phyloP scores from a whole-genome alignment of 2,797 vertebrate genomes.

The Schizopygopsis pylzovi region DNA sequence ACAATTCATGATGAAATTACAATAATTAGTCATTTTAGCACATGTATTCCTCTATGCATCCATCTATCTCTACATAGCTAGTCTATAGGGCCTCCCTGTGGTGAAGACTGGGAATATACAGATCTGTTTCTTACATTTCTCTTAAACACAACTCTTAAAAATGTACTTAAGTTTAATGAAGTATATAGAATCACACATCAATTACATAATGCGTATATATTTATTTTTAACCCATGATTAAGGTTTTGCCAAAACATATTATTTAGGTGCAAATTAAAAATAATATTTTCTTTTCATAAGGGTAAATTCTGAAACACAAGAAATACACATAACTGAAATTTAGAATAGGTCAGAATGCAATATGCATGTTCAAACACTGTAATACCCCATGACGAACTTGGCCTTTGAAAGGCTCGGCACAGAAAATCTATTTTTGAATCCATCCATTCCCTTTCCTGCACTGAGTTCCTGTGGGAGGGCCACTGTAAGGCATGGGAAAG shows the following conservation, averaged over 20 bases:
- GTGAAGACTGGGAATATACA: conserved; percentile 50
- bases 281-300: not conserved
- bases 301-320: not conserved
- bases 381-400: conserved; percentile 48
- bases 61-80: not conserved
- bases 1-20: not conserved
- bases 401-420: conserved; percentile 44
- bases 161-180: not conserved
- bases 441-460: conserved; percentile 80
- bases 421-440: conserved; percentile 63
- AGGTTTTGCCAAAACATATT: not conserved
- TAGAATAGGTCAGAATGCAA: not conserved
- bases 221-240: not conserved
- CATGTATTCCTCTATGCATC: not conserved
- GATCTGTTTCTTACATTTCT: too few species aligned
- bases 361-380: conserved; percentile 35
- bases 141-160: not conserved
- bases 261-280: not conserved
- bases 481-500: conserved; percentile 77
- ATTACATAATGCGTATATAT: not conserved
- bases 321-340: not conserved
- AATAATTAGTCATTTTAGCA: not conserved
- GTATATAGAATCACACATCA: not conserved
- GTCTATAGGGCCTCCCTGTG: conserved; percentile 37
- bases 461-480: conserved; percentile 78